phyloP scores from a whole-genome alignment of 2,797 vertebrate genomes.

The Notamacropus eugenii region DNA sequence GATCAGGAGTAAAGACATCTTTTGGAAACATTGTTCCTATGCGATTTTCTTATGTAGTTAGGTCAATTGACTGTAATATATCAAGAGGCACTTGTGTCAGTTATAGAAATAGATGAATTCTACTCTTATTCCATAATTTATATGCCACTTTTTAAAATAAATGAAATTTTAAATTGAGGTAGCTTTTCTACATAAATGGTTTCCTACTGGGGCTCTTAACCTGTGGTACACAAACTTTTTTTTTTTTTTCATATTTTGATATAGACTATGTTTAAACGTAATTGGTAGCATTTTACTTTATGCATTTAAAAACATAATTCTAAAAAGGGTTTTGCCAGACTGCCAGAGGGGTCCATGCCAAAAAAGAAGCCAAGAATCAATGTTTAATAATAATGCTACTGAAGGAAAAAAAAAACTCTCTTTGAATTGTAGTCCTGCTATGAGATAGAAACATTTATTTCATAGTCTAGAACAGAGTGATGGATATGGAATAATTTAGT shows the following conservation, averaged over 20 bases:
- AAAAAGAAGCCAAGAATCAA: background rate
- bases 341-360: background rate
- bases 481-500: background rate
- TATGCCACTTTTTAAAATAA: background rate
- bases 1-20: background rate
- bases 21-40: background rate
- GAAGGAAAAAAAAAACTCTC: background rate
- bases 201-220: background rate
- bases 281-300: background rate
- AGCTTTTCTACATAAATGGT: background rate
- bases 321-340: background rate
- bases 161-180: background rate
- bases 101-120: background rate
- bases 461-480: background rate
- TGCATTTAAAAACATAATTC: background rate
- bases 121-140: conserved; percentile 1
- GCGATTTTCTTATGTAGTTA: background rate
- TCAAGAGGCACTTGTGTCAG: background rate
- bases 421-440: background rate
- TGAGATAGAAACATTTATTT: background rate
- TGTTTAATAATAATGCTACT: background rate
- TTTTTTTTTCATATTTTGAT: background rate
- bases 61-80: background rate
- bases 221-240: background rate
- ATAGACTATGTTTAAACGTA: background rate